A percentile compares a stretch with the other conserved stretches of the same genome.
These are phyloP conservation scores for Neuroterus valhalla DNA, from an alignment of 1,140 invertebrate genomes.

Conservation along the genomic window DNA sequence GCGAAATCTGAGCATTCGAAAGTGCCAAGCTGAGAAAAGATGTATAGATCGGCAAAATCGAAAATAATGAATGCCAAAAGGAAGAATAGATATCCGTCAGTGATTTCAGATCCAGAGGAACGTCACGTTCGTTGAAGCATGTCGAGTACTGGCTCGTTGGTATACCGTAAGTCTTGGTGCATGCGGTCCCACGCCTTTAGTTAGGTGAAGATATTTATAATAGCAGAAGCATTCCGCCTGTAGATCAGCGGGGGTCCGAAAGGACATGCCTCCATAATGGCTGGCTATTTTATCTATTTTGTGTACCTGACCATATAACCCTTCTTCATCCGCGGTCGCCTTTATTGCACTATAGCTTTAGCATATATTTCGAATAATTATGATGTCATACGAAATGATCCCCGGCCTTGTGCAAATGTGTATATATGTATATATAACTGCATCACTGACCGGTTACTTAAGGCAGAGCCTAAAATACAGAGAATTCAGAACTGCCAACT, in stretches of 20 bases:
- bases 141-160: slow-evolving; percentile 39
- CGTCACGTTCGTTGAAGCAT: slow-evolving; percentile 50
- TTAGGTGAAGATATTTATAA: slow-evolving; percentile 67
- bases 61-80: slow-evolving; percentile 54
- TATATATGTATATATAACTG: neutral
- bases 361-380: slow-evolving; percentile 47
- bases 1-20: too few species aligned
- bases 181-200: slow-evolving; percentile 63
- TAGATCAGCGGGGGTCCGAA: slow-evolving; percentile 65
- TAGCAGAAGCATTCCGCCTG: slow-evolving; percentile 62
- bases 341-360: slow-evolving; percentile 2
- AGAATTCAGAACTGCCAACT: too few species aligned
- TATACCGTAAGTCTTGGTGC: slow-evolving; percentile 41
- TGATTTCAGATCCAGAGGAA: slow-evolving; percentile 31
- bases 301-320: slow-evolving; percentile 44
- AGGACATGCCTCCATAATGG: slow-evolving; percentile 66
- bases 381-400: slow-evolving; percentile 51
- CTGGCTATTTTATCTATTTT: slow-evolving; percentile 65
- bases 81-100: slow-evolving; percentile 57
- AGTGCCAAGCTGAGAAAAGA: slow-evolving; percentile 36
- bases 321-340: neutral
- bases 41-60: slow-evolving; percentile 45
- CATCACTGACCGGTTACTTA: neutral
- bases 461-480: neutral
- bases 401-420: neutral